Evolutionary conservation across 2,113 vertebrate genomes (phyloP).

Genomic region (Callaeas wilsoni): DNA sequence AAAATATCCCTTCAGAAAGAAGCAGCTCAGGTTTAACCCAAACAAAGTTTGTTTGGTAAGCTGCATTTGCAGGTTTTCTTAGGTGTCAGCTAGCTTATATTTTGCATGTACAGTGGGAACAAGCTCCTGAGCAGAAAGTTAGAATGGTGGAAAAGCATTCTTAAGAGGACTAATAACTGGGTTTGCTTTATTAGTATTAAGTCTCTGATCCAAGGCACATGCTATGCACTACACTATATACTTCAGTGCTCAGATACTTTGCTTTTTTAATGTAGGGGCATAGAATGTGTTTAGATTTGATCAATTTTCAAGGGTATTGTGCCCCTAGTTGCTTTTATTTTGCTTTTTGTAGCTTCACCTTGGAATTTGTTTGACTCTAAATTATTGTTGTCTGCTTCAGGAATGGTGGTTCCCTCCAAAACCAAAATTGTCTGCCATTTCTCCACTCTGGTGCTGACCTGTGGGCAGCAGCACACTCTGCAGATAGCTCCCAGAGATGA

Average conservation of each 20-base stretch:
- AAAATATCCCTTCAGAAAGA: not conserved
- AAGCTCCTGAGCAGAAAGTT: not conserved
- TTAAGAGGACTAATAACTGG: not conserved
- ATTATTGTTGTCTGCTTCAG: conserved; percentile 68
- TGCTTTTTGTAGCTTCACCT: not conserved
- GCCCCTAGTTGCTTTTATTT: not conserved
- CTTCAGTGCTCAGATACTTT: not conserved
- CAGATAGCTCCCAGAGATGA: conserved; percentile 96
- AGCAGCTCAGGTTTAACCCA: not conserved
- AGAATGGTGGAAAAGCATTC: not conserved
- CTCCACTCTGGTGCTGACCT: conserved; percentile 93
- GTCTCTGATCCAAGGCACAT: not conserved
- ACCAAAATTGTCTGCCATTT: conserved; percentile 97
- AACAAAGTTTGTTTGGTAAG: not conserved
- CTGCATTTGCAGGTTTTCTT: not conserved
- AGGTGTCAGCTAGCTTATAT: not conserved
- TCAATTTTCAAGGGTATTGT: not conserved
- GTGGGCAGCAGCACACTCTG: conserved; percentile 89
- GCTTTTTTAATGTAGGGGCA: not conserved
- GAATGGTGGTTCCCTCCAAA: conserved; percentile 94
- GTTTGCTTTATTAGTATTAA: not conserved
- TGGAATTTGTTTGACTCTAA: not conserved
- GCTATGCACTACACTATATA: not conserved
- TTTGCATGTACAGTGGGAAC: not conserved
- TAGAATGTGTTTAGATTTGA: not conserved